Base-by-base conservation (phyloP, 2,888 invertebrate genomes). In the Prosapia bicincta region DNA sequence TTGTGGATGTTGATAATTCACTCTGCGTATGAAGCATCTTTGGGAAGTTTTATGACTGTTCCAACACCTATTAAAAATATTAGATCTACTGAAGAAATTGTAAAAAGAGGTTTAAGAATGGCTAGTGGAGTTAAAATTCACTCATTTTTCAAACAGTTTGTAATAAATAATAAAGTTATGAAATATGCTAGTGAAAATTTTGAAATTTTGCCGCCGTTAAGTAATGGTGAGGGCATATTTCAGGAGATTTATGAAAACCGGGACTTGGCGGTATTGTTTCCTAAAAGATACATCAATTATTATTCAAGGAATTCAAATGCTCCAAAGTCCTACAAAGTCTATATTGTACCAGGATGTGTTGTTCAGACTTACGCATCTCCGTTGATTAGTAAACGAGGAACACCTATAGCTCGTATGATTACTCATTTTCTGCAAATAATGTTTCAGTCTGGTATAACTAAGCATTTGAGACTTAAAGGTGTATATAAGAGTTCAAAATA, bases 41-140 rank as follows among this genome's bases (percentile, higher is more conserved):
- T 73, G 15, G 73, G 73, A 7, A 73, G 73, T 67, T 32, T 73
- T 20, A 73, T 73, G 73, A 73, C 73, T 6, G 54, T 43, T 15
- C 67, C 26, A 1, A 69, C 28, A 13, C 68, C 73, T 13, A 23
- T 38, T 73, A 25, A 73, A n/a, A 26, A 68, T 24, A 68, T 73
- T 13, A 68, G 25, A 26, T 73, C 73, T 3, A 67, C 30, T 32
- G 10, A 43, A 43, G 73, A 73, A 68, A 23, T 73, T 15, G 25
- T 68, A 23, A 26, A 73, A 15, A 68, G 43, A 9, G 32, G 68
- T 20, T 68, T 73, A 25, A 32, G 73, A 69, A 28, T 73, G 20
- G 69, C 73, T 23, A 54, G 73, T 20, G 73, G 73, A 1, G 9
- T 73, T 26, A 43, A n/a, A 28, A 73, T 73, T 67, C 23, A 26